Percentiles rank a stretch among this genome's conserved stretches.
Evolutionary conservation across 2,888 invertebrate species (phyloP).

Genomic region (Aelia acuminata): DNA sequence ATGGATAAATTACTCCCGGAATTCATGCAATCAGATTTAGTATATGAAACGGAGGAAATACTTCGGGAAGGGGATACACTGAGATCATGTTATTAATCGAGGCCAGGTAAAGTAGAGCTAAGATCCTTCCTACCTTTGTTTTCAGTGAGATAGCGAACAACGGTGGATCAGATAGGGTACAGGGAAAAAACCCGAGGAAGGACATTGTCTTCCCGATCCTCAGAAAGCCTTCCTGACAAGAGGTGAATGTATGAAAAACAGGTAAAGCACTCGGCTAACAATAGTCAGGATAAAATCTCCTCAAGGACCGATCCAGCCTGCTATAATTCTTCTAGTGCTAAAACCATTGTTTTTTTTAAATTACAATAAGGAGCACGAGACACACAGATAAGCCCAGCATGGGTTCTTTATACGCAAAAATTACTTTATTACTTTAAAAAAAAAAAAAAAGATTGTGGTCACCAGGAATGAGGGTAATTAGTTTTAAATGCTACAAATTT

Average conservation of each 20-base stretch:
- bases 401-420: too few species aligned
- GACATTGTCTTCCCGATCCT: background rate
- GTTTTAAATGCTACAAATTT: too few species aligned
- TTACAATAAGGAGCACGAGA: too few species aligned
- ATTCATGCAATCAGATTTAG: background rate
- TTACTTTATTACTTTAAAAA: too few species aligned
- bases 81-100: background rate
- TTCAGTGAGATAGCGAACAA: background rate
- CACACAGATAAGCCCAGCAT: too few species aligned
- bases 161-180: background rate
- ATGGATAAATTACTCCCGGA: background rate
- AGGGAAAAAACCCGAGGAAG: background rate
- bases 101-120: background rate
- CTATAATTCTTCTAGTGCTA: background rate
- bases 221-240: conserved; percentile 36
- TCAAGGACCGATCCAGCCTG: background rate
- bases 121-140: background rate
- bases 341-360: too few species aligned
- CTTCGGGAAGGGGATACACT: background rate
- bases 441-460: too few species aligned
- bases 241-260: conserved; percentile 15
- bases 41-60: background rate
- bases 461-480: too few species aligned
- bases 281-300: conserved; percentile 5
- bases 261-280: conserved; percentile 20